A percentile compares a stretch with the other conserved stretches of the same genome.
Conservation (phyloP, 2,113 vertebrate species). For the Microtus ochrogaster region DNA sequence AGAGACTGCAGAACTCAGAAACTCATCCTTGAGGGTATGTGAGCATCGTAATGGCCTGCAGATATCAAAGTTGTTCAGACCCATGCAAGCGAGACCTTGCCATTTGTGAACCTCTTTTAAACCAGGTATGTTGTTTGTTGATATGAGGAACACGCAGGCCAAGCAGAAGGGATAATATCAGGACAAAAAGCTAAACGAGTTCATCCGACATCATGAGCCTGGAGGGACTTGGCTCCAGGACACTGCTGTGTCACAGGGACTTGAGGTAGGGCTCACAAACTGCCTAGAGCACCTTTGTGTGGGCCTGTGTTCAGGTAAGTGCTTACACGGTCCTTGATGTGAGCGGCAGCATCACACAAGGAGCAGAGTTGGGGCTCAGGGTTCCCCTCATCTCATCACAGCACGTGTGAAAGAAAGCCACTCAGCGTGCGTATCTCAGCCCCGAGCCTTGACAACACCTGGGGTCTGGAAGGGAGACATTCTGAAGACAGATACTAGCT, state of each 20-base stretch:
- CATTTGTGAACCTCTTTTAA: not conserved
- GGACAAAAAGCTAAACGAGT: not conserved
- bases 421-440: slow-evolving; percentile 35
- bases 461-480: slow-evolving; percentile 19
- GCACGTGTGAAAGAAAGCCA: slow-evolving; percentile 35
- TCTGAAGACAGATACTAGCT: not conserved
- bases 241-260: not conserved
- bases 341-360: not conserved
- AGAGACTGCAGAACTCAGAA: not conserved
- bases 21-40: too few relatives aligned
- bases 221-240: not conserved
- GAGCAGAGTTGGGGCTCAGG: slow-evolving; percentile 25
- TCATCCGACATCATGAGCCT: not conserved
- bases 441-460: not conserved
- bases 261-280: not conserved
- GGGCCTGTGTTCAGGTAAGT: not conserved
- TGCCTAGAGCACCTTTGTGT: too few relatives aligned
- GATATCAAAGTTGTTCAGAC: not conserved
- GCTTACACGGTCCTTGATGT: not conserved
- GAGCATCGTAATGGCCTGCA: rapidly evolving
- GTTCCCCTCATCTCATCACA: slow-evolving; percentile 30
- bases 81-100: not conserved
- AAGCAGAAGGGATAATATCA: not conserved
- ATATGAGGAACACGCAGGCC: not conserved
- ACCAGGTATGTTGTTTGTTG: not conserved